Base-by-base conservation (phyloP, 2,113 vertebrate species). In the Pogonocichla stellata region DNA sequence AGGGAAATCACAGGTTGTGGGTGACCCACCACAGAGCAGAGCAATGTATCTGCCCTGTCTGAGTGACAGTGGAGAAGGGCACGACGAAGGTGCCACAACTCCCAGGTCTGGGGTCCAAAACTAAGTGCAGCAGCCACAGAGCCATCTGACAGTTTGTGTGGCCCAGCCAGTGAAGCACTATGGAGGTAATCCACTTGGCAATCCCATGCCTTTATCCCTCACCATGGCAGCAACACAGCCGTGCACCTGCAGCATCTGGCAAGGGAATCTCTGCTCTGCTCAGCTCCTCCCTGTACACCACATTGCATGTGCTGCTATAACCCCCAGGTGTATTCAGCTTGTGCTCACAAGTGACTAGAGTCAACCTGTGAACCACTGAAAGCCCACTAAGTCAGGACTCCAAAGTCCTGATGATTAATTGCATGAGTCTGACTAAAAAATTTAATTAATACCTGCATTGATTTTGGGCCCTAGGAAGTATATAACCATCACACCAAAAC, bases 151-250 rank as follows among this genome's bases (percentile, higher is more conserved):
- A 74, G 34, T 36, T 9, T 0, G 0, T 8, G 12, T 42, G 42
- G 26, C 51, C 36, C 62, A 31, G 43, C 6, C 19, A 18, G 42
- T 16, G 16, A 12, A 15, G 19, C 23, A 14, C 28, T 73, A 12
- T 0, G 2, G 51, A 23, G 15, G 19, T 24, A 14, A 5, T 57
- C 33, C 45, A 22, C 23, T 12, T 17, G 2, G 17, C 67, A 67
- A 54, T 31, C 14, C 28, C 1, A 0, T 42, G 58, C 25, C 40
- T 34, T 72, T 33, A 65, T 38, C 19, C 50, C n/a, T 40, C 57
- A 7, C 10, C 29, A 16, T 0, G 0, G 72, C 23, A 58, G 53
- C 1, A 3, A 20, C 54, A 69, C 34, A 67, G 62, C 33, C 23
- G n/a, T 47, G 45, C 16, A 16, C n/a, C 38, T 48, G 57, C 31